Conservation (phyloP, 2,797 vertebrate genomes). For the Sphenopsis melanotis region DNA sequence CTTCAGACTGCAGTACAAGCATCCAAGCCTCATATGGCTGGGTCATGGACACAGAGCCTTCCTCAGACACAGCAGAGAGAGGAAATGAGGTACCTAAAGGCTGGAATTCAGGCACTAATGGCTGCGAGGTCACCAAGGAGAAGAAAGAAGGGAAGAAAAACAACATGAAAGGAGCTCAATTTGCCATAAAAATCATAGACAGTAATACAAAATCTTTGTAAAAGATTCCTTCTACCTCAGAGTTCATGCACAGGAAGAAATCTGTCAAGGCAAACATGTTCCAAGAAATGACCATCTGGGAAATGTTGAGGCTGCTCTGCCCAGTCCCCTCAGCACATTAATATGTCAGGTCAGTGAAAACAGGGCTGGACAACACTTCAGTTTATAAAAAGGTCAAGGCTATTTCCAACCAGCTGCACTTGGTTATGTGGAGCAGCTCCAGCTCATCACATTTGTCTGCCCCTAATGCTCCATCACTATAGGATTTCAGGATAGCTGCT, state of each 20-base stretch:
- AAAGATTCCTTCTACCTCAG: neutral
- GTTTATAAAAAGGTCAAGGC: neutral
- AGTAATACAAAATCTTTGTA: neutral
- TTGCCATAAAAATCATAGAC: neutral
- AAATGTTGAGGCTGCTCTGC: neutral
- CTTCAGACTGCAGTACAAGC: neutral
- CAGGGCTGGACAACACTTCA: neutral
- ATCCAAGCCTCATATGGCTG: neutral
- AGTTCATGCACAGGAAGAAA: neutral
- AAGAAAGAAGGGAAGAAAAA: neutral
- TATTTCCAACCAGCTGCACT: slow-evolving; percentile 21
- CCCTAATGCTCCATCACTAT: neutral
- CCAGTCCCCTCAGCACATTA: neutral
- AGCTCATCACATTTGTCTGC: neutral
- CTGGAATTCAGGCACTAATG: neutral
- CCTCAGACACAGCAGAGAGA: neutral
- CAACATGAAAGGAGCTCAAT: neutral
- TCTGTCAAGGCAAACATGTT: neutral
- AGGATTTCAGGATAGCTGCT: neutral
- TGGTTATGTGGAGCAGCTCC: neutral
- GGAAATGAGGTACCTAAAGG: neutral
- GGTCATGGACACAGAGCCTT: neutral
- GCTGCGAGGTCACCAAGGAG: neutral
- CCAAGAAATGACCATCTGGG: neutral
- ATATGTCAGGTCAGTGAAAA: neutral